These are phyloP conservation scores for Ctenosaura bakeri DNA, from an alignment of 2,797 vertebrate species.

Conservation along the genomic window DNA sequence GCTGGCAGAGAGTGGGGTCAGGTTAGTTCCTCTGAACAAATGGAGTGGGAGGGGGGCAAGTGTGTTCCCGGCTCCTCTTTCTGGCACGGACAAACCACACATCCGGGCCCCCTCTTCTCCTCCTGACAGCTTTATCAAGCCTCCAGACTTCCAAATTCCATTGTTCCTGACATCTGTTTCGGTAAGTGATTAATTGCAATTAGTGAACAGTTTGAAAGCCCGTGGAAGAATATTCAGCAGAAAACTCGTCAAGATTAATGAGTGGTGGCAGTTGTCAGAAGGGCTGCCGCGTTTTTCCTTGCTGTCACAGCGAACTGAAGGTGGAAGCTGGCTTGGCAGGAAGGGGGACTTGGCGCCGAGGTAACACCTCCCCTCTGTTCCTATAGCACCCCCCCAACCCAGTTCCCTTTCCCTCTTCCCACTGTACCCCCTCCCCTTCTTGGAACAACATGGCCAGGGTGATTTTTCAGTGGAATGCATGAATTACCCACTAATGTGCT, in stretches of 20 bases:
- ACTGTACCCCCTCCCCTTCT: conserved; percentile 26
- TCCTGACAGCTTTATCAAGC: conserved; percentile 89
- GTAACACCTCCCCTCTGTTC: conserved; percentile 38
- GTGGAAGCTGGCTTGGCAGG: conserved; percentile 55
- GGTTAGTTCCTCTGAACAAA: conserved; percentile 60
- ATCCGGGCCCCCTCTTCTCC: conserved; percentile 72
- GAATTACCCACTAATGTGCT: conserved; percentile 78
- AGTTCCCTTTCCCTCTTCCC: neutral
- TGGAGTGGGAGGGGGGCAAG: conserved; percentile 46
- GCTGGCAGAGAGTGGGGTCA: conserved; percentile 64
- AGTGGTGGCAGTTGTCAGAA: conserved; percentile 89
- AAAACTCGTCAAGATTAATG: conserved; percentile 98
- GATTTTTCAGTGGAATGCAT: conserved; percentile 75
- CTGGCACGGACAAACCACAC: conserved; percentile 64
- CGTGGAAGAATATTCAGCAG: conserved; percentile 94
- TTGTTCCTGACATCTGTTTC: conserved; percentile 99
- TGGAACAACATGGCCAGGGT: conserved; percentile 57
- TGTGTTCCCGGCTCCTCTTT: conserved; percentile 59
- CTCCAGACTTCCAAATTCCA: conserved; percentile 85
- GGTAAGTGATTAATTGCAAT: conserved; percentile 99
- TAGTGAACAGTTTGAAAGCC: conserved; percentile 95
- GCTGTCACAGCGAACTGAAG: conserved; percentile 50
- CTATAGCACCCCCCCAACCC: rapidly evolving
- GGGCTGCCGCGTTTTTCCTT: conserved; percentile 74
- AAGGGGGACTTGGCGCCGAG: conserved; percentile 26